phyloP scores from a whole-genome alignment of 2,113 vertebrate genomes.

The Lophius piscatorius region DNA sequence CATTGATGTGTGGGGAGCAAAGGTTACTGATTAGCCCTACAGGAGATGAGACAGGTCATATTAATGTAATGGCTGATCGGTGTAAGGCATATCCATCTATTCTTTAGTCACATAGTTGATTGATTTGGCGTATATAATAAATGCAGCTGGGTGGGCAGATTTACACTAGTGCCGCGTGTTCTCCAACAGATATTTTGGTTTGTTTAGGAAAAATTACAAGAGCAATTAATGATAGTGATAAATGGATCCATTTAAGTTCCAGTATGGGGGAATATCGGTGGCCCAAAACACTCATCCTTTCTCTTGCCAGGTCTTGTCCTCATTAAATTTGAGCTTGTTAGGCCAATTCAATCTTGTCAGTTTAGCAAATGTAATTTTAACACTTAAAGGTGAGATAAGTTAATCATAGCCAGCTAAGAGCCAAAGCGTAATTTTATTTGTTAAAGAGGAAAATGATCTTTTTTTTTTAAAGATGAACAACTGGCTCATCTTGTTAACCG shows the following conservation, averaged over 20 bases:
- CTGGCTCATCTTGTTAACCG: slow-evolving; percentile 12
- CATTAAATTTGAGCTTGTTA: neutral
- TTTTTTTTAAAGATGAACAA: slow-evolving; percentile 15
- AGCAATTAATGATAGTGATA: slow-evolving; percentile 7
- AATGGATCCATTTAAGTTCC: slow-evolving; percentile 11
- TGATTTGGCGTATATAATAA: too few relatives aligned
- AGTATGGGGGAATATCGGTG: neutral
- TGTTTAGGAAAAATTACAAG: neutral
- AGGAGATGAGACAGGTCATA: too few relatives aligned
- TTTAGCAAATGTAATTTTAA: neutral
- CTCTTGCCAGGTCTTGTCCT: neutral
- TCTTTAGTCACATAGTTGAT: too few relatives aligned
- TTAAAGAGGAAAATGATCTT: slow-evolving; percentile 12
- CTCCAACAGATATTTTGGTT: neutral
- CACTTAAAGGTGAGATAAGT: neutral
- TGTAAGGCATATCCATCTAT: too few relatives aligned
- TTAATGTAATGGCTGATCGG: too few relatives aligned
- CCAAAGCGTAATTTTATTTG: slow-evolving; percentile 7
- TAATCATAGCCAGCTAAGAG: neutral
- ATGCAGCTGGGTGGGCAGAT: too few relatives aligned
- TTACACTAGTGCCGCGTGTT: neutral
- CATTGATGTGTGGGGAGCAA: too few relatives aligned
- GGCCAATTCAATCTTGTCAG: slow-evolving; percentile 1
- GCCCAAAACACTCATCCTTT: neutral
- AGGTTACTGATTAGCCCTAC: too few relatives aligned